phyloP scores from a whole-genome alignment of 2,113 vertebrate genomes.

The Camelus bactrianus region DNA sequence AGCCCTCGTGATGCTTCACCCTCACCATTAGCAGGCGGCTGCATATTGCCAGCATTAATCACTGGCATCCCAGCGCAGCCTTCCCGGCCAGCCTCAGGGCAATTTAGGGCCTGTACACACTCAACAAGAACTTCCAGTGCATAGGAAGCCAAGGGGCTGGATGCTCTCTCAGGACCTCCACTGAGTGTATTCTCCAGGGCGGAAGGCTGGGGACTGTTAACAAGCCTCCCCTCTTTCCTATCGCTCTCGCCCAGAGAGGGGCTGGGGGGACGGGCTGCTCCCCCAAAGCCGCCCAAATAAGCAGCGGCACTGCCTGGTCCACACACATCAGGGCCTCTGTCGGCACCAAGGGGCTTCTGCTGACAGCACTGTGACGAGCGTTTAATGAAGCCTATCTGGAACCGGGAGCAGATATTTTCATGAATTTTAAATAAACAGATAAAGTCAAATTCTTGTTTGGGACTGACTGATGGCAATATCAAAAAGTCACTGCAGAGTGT shows the following conservation, averaged over 20 bases:
- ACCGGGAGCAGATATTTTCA: background rate
- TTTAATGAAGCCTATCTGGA: background rate
- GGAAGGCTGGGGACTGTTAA: accelerated
- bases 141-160: background rate
- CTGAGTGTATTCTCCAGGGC: background rate
- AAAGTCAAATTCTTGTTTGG: background rate
- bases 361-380: background rate
- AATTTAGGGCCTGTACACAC: background rate
- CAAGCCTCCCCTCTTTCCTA: background rate
- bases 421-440: background rate
- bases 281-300: accelerated
- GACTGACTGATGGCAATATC: background rate
- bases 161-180: background rate
- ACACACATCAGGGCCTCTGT: accelerated
- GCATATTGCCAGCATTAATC: accelerated
- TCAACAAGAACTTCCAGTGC: background rate
- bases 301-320: accelerated
- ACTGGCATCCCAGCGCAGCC: background rate
- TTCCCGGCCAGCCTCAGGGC: background rate
- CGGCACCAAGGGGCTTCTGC: background rate
- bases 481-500: background rate
- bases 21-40: no score
- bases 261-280: background rate
- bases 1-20: accelerated
- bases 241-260: background rate